phyloP scores from a whole-genome alignment of 2,113 vertebrate species.

The Cyprinodon tularosa region DNA sequence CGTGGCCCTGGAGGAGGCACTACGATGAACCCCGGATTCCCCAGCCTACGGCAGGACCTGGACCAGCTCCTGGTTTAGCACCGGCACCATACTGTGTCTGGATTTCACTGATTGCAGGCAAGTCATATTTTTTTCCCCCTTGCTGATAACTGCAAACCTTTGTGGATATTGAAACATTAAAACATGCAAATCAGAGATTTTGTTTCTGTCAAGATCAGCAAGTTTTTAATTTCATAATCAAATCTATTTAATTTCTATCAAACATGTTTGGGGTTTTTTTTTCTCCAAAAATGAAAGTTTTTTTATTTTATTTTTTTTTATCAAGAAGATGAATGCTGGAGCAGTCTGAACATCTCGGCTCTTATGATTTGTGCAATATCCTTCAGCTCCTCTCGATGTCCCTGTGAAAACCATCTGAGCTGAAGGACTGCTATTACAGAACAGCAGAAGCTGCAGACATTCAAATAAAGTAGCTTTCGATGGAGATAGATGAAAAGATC shows the following conservation, averaged over 20 bases:
- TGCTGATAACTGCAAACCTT: neutral
- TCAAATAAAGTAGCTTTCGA: no score
- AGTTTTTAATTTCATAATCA: neutral
- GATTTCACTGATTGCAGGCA: slow-evolving; percentile 73
- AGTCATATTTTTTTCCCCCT: slow-evolving; percentile 18
- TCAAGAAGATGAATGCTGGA: neutral
- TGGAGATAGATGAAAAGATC: no score
- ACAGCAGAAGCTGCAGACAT: no score
- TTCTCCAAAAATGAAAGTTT: neutral
- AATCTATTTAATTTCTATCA: neutral
- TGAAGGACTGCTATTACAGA: no score
- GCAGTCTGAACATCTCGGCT: neutral
- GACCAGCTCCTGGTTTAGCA: slow-evolving; percentile 10
- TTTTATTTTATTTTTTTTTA: neutral
- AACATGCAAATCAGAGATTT: neutral
- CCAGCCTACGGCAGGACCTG: slow-evolving; percentile 21
- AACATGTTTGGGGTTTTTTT: neutral
- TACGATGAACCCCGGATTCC: slow-evolving; percentile 39
- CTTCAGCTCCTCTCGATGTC: neutral
- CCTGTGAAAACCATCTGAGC: neutral
- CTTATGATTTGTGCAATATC: neutral
- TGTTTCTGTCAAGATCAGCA: neutral
- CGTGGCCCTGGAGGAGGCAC: slow-evolving; percentile 46
- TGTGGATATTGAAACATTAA: neutral
- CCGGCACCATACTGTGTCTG: slow-evolving; percentile 56